Evolutionary conservation across 2,888 invertebrate species (phyloP), one percentile per base, ranked within the genome.

Genomic region (Amphipyra berbera): DNA sequence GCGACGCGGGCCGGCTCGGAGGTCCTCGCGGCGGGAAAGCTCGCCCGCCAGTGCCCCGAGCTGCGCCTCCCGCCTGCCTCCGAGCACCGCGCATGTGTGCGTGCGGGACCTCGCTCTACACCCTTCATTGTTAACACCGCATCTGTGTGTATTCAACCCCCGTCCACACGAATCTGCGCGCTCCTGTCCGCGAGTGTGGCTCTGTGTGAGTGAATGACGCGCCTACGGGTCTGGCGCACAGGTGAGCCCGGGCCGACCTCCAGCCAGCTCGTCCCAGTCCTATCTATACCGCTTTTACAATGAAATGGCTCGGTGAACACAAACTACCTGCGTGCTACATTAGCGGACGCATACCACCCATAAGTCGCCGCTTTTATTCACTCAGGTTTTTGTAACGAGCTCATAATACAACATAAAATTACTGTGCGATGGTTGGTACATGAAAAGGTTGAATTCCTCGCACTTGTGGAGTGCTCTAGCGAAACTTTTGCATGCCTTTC

Each of bases 191-290:
- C 53, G 79, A 69, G 74, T 41, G 30, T 63, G 58, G 47, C 50
- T 21, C 42, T 66, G 89, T 87, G 89, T 85, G 89, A 57, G 84
- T 59, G 72, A 82, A 81, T 90, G 91, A 90, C 92, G 91, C 89
- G 92, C 90, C 90, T 88, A 89, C 82, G 84, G 88, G 89, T 90
- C 90, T 92, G 85, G 87, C 82, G 85, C 84, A 88, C 92, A 93
- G 92, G 92, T 94, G 88, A 93, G 93, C 90, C 92, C 90, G 90
- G 88, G 89, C 90, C 90, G 90, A 87, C 91, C 90, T 90, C 90
- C 85, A 86, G 85, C 83, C 83, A 87, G 84, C 88, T 82, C 85
- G 85, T 84, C 85, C 81, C 84, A 82, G 78, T 82, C 81, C 88
- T 90, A 91, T 91, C 90, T 91, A 90, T 89, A 90, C 86, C 81